A percentile compares a stretch with the other conserved stretches of the same genome.
phyloP scores from a whole-genome alignment of 2,113 vertebrate genomes.

The Saimiri boliviensis region DNA sequence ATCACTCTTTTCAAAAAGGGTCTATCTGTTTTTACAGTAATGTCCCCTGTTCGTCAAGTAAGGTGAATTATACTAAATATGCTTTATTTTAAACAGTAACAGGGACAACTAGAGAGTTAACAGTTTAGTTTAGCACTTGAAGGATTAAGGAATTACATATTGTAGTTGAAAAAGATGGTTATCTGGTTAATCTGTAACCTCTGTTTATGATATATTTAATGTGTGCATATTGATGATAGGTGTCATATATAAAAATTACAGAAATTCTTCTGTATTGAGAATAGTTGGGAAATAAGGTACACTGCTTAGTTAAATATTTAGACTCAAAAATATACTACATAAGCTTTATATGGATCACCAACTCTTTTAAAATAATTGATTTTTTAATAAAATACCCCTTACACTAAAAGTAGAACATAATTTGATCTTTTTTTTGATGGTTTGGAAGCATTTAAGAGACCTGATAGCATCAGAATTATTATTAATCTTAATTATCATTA shows the following conservation, averaged over 20 bases:
- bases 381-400: constrained; percentile 50
- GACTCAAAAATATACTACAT: constrained; percentile 11
- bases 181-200: constrained; percentile 13
- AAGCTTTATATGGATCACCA: constrained; percentile 3
- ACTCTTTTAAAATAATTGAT: constrained; percentile 46
- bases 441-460: constrained; percentile 37
- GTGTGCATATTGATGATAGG: not conserved
- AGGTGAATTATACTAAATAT: constrained; percentile 24
- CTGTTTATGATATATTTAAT: constrained; percentile 41
- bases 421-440: constrained; percentile 56
- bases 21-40: not conserved
- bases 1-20: not conserved
- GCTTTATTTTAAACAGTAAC: constrained; percentile 25
- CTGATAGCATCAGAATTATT: constrained; percentile 37
- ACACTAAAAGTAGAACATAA: constrained; percentile 21
- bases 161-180: constrained; percentile 4
- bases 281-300: constrained; percentile 36
- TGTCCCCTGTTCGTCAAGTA: not conserved
- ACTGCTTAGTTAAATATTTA: constrained; percentile 25
- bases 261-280: constrained; percentile 28
- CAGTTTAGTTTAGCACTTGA: not conserved
- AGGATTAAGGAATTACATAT: not conserved
- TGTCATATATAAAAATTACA: not conserved
- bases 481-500: constrained; percentile 19
- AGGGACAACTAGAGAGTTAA: not conserved